Base-by-base conservation (phyloP, 2,797 vertebrate genomes). In the Chromobotia macracanthus region DNA sequence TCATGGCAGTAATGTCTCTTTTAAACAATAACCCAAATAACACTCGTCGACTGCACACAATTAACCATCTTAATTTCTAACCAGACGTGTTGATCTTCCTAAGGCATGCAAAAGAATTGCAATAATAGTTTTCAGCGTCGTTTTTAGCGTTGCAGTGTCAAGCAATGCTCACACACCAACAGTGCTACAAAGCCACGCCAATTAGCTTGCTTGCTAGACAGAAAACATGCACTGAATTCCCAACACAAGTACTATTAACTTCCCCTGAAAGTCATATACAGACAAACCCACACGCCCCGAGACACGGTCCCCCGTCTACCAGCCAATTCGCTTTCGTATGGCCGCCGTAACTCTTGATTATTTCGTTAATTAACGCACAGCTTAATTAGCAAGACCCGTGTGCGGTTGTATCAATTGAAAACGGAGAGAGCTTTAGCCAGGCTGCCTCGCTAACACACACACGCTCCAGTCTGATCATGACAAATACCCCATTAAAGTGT, bases 191-290 rank as follows among this genome's bases (percentile, higher is more conserved):
- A 87, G 89, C 89, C 90, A 89, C 84, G 87, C 89, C 92, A 94
- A 94, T 94, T 93, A 94, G 90, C 93, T 89, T 89, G 88, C 90
- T 89, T 92, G 92, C 91, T 84, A 82, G 83, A 85, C 56, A 64
- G 60, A 38, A 75, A 75, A 80, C 87, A 84, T 83, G 74, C 80
- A 41, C 51, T 56, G 19, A 58, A 19, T 31, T 73, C 67, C 80
- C 9, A 66, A 76, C 74, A 82, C 82, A 82, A 66, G 80, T 72
- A 63, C 25, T 61, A 51, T 12, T 58, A 86, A 89, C 84, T 85
- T 68, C 83, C 83, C 71, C 85, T 80, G 58, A 88, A 87, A 87
- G 87, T 84, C 77, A 25, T 44, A 44, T 56, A 75, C 9, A 73
- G 21, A 78, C 44, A 6, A 58, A 79, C 72, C 71, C 80, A 73